Conservation (phyloP, 2,888 invertebrate genomes). For the Strigamia transsilvanica region DNA sequence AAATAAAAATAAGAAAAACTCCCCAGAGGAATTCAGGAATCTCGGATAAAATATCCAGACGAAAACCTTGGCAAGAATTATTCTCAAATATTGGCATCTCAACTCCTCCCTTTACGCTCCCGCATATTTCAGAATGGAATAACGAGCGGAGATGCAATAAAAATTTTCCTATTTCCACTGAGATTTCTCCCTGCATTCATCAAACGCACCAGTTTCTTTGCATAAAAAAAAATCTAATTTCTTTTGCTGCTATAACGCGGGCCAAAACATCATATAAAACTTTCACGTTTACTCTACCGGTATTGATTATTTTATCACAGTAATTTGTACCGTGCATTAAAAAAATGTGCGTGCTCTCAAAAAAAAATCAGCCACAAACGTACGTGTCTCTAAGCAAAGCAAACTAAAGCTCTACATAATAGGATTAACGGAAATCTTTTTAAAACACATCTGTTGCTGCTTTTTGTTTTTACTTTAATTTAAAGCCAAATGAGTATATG, state of each 20-base stretch:
- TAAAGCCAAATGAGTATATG: too few relatives aligned
- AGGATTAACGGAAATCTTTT: too few relatives aligned
- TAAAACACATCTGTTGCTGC: too few relatives aligned
- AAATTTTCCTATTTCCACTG: constrained; percentile 11
- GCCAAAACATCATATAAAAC: too few relatives aligned
- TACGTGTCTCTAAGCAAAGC: too few relatives aligned
- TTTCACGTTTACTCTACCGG: too few relatives aligned
- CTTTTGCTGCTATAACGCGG: neutral
- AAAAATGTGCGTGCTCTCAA: too few relatives aligned
- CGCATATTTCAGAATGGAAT: constrained; percentile 2
- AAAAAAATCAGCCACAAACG: too few relatives aligned
- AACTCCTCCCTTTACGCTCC: constrained; percentile 1
- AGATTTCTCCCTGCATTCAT: neutral
- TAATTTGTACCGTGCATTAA: neutral
- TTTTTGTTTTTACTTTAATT: too few relatives aligned
- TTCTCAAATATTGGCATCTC: constrained; percentile 7
- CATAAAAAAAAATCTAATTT: constrained; percentile 13
- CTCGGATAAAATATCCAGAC: constrained; percentile 9
- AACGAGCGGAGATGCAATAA: constrained; percentile 10
- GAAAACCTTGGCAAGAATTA: constrained; percentile 15
- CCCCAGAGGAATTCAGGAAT: neutral
- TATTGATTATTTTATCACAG: neutral
- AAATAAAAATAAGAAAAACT: neutral
- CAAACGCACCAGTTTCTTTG: neutral
- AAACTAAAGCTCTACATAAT: too few relatives aligned